A percentile compares a stretch with the other conserved stretches of the same genome.
Conservation (phyloP, 2,888 invertebrate species). For the Heteromyza rotundicornis region DNA sequence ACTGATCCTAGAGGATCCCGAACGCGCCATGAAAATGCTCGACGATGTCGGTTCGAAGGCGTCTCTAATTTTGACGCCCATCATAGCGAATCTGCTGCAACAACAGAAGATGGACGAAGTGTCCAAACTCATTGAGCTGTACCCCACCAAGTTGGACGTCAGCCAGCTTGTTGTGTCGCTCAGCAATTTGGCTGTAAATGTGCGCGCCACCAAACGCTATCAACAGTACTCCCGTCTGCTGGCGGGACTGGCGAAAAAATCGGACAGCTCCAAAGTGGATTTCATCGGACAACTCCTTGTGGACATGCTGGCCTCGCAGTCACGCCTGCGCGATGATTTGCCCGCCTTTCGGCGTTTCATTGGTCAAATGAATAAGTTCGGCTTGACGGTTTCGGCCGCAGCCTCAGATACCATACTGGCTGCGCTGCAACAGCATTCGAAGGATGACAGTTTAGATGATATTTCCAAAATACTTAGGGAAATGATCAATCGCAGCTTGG, state of each 20-base stretch:
- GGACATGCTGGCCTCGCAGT: constrained; percentile 62
- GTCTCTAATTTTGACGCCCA: constrained; percentile 42
- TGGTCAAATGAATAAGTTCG: constrained; percentile 58
- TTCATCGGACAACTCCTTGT: constrained; percentile 68
- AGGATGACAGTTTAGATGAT: constrained; percentile 23
- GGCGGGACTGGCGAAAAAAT: constrained; percentile 63
- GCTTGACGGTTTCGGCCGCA: constrained; percentile 62
- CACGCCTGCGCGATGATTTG: constrained; percentile 61
- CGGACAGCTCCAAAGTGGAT: constrained; percentile 64
- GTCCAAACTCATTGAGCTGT: constrained; percentile 41
- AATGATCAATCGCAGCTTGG: constrained; percentile 62
- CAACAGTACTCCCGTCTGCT: constrained; percentile 64
- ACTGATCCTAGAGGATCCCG: constrained; percentile 46
- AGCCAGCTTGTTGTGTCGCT: constrained; percentile 64
- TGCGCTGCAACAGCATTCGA: constrained; percentile 42
- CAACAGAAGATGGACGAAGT: constrained; percentile 46
- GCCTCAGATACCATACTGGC: constrained; percentile 63
- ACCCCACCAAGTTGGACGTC: constrained; percentile 65
- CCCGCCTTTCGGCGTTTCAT: constrained; percentile 62
- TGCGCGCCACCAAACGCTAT: constrained; percentile 62
- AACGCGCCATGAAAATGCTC: constrained; percentile 46
- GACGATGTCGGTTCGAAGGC: constrained; percentile 48
- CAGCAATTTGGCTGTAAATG: constrained; percentile 60
- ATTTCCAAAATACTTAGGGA: constrained; percentile 47
- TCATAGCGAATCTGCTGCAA: constrained; percentile 50